Base-by-base conservation (phyloP, 1,140 invertebrate species). In the Ridgeia piscesae region DNA sequence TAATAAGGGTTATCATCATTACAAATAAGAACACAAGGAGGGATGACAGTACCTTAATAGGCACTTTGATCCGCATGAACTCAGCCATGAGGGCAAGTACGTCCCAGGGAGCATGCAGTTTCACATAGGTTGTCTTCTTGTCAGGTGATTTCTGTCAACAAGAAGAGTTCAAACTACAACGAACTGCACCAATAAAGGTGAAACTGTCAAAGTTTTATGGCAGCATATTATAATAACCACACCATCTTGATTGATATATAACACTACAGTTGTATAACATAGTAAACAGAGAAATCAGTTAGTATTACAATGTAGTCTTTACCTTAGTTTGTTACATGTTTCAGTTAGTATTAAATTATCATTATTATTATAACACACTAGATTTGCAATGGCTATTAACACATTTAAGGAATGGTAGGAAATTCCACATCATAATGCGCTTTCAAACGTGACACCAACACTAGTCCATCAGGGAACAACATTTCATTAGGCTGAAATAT, bases 101-200 rank as follows among this genome's bases (percentile, higher is more conserved):
- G 93, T 98, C 97, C 98, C 98, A 99, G 0, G 98, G 98, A 92
- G 98, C 97, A 96, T 99, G 98, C 14, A 99, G 97, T 96, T 99
- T 99, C 4, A 99, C 95, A 94, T 99, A 99, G 89, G 91, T 91
- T 0, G 94, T 94, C 90, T 95, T 95, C 33, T 94, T 93, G 93
- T 94, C 94, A 88, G 94, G 94, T 21, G 94, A 94, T 92, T 42
- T 42, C 91, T 91, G 34, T 21, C 34, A 91, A 96, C 58, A 77
- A 50, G 11, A 77, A 21, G 11, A 77, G 17, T 31, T 77, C 58
- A 77, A 77, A 31, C 17, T 27, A 77, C 58, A 17, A 77, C 58
- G 27, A 21, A 77, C 58, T 77, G 14, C 11, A 77, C 27, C 6
- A 77, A n/a, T n/a, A n/a, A 21, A 77, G 11, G 27, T 77, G 27